Evolutionary conservation across 2,888 invertebrate species (phyloP).

Genomic region (Globia sparganii): DNA sequence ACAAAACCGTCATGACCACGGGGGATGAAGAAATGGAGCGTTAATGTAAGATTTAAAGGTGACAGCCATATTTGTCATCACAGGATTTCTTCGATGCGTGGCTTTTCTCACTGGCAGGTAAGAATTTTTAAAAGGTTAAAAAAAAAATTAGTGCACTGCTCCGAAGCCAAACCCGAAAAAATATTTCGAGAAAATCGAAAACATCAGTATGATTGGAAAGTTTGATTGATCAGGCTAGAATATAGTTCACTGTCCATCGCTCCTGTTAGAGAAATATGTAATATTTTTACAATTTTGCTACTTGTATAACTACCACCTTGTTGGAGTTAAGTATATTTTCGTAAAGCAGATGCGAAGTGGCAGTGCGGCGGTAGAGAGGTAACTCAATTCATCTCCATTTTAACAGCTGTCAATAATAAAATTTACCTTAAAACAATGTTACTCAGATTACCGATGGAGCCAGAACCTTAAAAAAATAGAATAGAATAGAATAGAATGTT

Average conservation of each 20-base stretch:
- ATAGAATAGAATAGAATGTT: no score
- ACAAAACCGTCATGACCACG: not conserved
- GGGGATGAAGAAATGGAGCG: not conserved
- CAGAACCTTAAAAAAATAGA: no score
- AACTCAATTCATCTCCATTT: not conserved
- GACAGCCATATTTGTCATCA: not conserved
- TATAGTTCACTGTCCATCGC: not conserved
- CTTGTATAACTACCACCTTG: not conserved
- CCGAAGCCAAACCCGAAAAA: not conserved
- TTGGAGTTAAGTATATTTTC: not conserved
- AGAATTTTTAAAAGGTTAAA: no score
- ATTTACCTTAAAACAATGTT: not conserved
- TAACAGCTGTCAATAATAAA: not conserved
- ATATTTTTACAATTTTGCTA: not conserved
- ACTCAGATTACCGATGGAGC: no score
- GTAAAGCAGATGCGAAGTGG: not conserved
- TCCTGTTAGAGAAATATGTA: not conserved
- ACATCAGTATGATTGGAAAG: not conserved
- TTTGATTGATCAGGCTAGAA: not conserved
- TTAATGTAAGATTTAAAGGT: no score
- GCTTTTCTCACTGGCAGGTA: not conserved
- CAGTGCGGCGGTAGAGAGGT: no score
- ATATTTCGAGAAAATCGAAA: not conserved
- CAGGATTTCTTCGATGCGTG: not conserved
- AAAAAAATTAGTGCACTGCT: not conserved